Conservation (phyloP, 2,797 vertebrate genomes). For the Margarornis squamiger region DNA sequence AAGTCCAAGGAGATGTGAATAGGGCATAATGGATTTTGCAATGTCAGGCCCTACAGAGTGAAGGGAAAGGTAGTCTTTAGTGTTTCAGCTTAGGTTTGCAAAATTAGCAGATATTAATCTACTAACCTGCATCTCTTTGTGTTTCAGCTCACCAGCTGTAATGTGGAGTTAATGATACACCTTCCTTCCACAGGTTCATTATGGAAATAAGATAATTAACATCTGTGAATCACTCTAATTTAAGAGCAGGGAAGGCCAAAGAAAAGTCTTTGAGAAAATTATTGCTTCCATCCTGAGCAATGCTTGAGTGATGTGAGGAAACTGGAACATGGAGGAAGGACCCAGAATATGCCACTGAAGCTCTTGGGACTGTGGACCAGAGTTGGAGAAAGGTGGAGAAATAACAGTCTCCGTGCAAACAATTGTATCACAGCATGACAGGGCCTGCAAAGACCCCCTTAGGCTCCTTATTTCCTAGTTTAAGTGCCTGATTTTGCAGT, state of each 20-base stretch:
- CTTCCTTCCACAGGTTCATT: constrained; percentile 21
- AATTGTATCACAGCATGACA: not conserved
- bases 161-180: not conserved
- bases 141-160: constrained; percentile 31
- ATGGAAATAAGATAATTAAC: constrained; percentile 60
- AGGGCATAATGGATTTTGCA: not conserved
- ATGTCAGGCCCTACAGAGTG: not conserved
- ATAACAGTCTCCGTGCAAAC: not conserved
- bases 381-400: not conserved
- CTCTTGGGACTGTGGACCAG: not conserved
- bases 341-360: not conserved
- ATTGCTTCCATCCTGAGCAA: not conserved
- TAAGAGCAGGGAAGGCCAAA: constrained; percentile 40
- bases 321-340: not conserved
- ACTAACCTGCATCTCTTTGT: not conserved
- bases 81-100: constrained; percentile 18
- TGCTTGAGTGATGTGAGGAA: not conserved
- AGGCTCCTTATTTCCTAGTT: constrained; percentile 17
- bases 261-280: constrained; percentile 25
- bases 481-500: constrained; percentile 11
- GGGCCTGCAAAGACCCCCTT: not conserved
- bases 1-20: not conserved
- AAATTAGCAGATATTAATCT: constrained; percentile 31
- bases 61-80: not conserved
- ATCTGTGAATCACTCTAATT: constrained; percentile 13